These are phyloP conservation scores for Drosophila takahashii DNA, from an alignment of 1,140 invertebrate genomes.

Conservation along the genomic window DNA sequence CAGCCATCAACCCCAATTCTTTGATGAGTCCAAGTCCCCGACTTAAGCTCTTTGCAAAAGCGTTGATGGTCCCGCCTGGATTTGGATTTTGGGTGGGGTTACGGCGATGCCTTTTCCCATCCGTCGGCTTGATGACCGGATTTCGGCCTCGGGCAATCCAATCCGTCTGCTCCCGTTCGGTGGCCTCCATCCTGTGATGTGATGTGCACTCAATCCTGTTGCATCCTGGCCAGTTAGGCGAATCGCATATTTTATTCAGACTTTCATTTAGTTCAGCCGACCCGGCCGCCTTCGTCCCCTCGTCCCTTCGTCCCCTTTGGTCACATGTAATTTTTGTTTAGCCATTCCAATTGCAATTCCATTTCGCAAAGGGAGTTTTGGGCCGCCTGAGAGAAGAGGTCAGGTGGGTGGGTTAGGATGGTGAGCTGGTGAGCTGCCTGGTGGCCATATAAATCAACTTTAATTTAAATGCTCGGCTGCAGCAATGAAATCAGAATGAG, in stretches of 20 bases:
- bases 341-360: constrained; percentile 70
- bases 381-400: not conserved
- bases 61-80: constrained; percentile 21
- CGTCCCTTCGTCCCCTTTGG: not conserved
- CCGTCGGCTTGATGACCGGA: constrained; percentile 34
- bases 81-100: not conserved
- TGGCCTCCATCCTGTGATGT: constrained; percentile 2
- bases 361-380: constrained; percentile 32
- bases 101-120: not conserved
- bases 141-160: constrained; percentile 33
- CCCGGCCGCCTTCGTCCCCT: not conserved
- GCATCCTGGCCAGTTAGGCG: constrained; percentile 60
- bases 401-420: not conserved
- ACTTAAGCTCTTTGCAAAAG: constrained; percentile 30
- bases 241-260: constrained; percentile 69
- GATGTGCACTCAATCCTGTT: constrained; percentile 58
- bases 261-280: constrained; percentile 56
- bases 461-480: constrained; percentile 68
- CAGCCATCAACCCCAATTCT: not conserved
- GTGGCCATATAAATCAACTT: constrained; percentile 71
- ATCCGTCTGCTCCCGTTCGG: constrained; percentile 30
- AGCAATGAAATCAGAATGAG: constrained; percentile 40
- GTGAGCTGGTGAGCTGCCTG: not conserved
- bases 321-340: constrained; percentile 68
- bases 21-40: not conserved